These are phyloP conservation scores for Blastobasis adustella DNA, from an alignment of 2,888 invertebrate genomes.

Conservation along the genomic window DNA sequence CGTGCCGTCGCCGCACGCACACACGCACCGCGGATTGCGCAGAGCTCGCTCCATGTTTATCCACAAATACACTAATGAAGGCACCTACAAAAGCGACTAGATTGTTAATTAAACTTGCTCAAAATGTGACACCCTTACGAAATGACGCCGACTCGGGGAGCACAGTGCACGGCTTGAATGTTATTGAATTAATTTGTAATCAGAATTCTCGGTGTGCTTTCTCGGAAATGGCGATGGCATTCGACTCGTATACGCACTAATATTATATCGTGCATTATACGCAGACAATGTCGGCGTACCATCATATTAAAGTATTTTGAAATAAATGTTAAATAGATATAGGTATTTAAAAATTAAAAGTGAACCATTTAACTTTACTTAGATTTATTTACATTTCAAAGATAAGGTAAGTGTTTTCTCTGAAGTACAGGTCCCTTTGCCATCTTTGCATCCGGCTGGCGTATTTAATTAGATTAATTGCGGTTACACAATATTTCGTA, in stretches of 20 bases:
- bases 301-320: too few relatives aligned
- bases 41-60: slow-evolving; percentile 67
- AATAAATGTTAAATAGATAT: too few relatives aligned
- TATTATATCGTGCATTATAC: too few relatives aligned
- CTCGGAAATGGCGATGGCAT: slow-evolving; percentile 58
- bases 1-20: slow-evolving; percentile 23
- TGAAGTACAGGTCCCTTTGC: neutral
- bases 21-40: slow-evolving; percentile 37
- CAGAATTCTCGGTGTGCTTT: slow-evolving; percentile 66
- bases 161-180: slow-evolving; percentile 68
- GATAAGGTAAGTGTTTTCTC: too few relatives aligned
- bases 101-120: slow-evolving; percentile 75
- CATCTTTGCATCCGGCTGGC: slow-evolving; percentile 7
- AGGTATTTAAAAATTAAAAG: too few relatives aligned
- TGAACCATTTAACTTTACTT: too few relatives aligned
- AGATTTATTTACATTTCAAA: too few relatives aligned
- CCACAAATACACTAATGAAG: slow-evolving; percentile 75
- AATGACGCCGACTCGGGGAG: slow-evolving; percentile 55
- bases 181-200: slow-evolving; percentile 73
- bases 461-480: slow-evolving; percentile 54
- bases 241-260: too few relatives aligned
- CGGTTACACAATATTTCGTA: slow-evolving; percentile 50
- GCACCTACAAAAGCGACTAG: slow-evolving; percentile 73
- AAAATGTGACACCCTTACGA: slow-evolving; percentile 74
- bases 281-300: too few relatives aligned